These are phyloP conservation scores for Squalus acanthias DNA, from an alignment of 2,797 vertebrate genomes.

Conservation along the genomic window DNA sequence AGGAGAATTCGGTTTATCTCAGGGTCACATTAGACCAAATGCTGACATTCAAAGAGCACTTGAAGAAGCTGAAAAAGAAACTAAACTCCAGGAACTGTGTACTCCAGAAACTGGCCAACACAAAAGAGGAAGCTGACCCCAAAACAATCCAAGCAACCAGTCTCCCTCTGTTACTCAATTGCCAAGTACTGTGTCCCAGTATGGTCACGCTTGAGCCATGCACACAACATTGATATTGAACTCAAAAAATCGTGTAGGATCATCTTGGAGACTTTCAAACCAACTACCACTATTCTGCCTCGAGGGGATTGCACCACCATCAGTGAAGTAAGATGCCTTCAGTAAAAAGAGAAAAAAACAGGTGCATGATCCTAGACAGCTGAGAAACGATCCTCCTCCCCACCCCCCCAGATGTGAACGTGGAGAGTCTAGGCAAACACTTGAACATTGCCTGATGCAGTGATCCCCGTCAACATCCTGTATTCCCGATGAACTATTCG, in stretches of 20 bases:
- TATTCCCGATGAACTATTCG: neutral
- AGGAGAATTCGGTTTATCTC: neutral
- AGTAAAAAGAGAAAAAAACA: neutral
- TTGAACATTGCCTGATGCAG: neutral
- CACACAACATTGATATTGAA: neutral
- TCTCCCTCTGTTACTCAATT: neutral
- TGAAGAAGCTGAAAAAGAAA: conserved; percentile 5
- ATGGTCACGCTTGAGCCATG: neutral
- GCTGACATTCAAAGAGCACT: neutral
- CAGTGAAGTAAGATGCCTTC: neutral
- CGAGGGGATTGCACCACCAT: neutral
- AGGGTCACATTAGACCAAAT: neutral
- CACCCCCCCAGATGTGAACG: neutral
- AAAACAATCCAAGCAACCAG: neutral
- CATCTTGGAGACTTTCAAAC: neutral
- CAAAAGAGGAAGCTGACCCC: neutral
- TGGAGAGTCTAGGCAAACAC: neutral
- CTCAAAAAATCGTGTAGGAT: neutral
- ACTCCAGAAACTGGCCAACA: neutral
- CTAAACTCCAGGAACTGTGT: neutral
- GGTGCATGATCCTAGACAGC: neutral
- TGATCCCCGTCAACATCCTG: neutral
- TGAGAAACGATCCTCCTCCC: neutral
- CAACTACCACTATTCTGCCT: neutral
- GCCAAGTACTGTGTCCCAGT: neutral